phyloP scores from a whole-genome alignment of 1,140 invertebrate genomes.

The Drosophila kikkawai region DNA sequence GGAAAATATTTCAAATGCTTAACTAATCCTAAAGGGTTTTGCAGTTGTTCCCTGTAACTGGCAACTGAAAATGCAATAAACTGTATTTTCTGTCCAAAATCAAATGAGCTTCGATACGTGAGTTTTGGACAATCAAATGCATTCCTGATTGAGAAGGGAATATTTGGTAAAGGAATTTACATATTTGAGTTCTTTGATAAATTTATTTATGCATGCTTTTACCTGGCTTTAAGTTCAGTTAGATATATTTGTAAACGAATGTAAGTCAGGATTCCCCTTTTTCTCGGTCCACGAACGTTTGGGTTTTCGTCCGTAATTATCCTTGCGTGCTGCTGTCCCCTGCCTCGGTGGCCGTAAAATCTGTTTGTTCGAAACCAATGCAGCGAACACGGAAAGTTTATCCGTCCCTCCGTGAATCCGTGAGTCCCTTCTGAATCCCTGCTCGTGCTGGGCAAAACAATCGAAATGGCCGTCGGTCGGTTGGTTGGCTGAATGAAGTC shows the following conservation, averaged over 20 bases:
- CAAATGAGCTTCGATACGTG: constrained; percentile 13
- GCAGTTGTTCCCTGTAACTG: constrained; percentile 2
- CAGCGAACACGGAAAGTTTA: constrained; percentile 30
- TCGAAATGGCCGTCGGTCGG: constrained; percentile 14
- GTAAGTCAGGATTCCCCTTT: not conserved
- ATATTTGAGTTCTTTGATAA: not conserved
- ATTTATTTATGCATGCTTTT: not conserved
- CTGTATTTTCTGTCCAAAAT: constrained; percentile 1
- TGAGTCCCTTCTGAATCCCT: constrained; percentile 1
- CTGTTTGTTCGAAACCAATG: constrained; percentile 45
- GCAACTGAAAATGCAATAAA: constrained; percentile 20
- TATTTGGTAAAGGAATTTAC: not conserved
- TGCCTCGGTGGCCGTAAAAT: constrained; percentile 37
- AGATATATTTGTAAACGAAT: not conserved
- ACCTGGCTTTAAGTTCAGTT: not conserved
- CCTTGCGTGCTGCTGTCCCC: constrained; percentile 39
- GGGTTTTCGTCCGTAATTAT: constrained; percentile 30
- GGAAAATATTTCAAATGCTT: constrained; percentile 28
- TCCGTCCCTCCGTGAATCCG: not conserved
- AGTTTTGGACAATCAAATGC: constrained; percentile 2
- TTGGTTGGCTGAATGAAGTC: constrained; percentile 9
- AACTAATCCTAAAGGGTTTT: constrained; percentile 12
- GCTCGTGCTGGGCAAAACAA: constrained; percentile 13
- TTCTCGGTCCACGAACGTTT: constrained; percentile 11
- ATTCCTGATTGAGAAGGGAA: not conserved